Evolutionary conservation across 2,113 vertebrate species (phyloP).

Genomic region (Hippocampus mohnikei): DNA sequence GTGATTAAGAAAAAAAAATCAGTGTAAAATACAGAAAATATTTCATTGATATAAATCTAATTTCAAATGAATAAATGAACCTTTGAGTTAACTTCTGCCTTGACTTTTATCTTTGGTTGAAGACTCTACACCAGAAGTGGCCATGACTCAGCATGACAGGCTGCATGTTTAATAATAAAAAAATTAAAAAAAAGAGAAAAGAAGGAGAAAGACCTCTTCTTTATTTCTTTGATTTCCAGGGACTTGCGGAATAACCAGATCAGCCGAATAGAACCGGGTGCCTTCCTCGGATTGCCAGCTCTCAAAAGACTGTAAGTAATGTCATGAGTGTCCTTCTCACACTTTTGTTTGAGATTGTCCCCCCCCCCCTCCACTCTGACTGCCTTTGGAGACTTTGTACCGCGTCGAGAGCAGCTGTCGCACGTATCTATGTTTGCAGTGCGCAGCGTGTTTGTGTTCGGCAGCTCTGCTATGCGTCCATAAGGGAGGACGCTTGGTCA

Average conservation of each 20-base stretch:
- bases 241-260: constrained; percentile 94
- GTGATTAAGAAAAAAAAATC: no score
- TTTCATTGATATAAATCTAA: no score
- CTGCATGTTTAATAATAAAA: background rate
- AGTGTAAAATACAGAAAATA: no score
- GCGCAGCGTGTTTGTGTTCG: constrained; percentile 1
- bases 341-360: no score
- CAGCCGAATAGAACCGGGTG: constrained; percentile 87
- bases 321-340: background rate
- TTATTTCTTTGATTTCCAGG: constrained; percentile 60
- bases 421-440: constrained; percentile 5
- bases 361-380: background rate
- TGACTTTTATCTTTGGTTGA: no score
- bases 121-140: background rate
- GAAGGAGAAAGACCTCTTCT: no score
- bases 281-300: constrained; percentile 85
- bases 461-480: constrained; percentile 29
- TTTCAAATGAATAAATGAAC: no score
- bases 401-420: constrained; percentile 23
- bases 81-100: no score
- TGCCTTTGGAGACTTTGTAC: background rate
- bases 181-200: no score
- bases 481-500: constrained; percentile 31
- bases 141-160: background rate
- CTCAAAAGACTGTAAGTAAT: constrained; percentile 95